Evolutionary conservation across 2,888 invertebrate genomes (phyloP).

Genomic region (Archips crataeganus): DNA sequence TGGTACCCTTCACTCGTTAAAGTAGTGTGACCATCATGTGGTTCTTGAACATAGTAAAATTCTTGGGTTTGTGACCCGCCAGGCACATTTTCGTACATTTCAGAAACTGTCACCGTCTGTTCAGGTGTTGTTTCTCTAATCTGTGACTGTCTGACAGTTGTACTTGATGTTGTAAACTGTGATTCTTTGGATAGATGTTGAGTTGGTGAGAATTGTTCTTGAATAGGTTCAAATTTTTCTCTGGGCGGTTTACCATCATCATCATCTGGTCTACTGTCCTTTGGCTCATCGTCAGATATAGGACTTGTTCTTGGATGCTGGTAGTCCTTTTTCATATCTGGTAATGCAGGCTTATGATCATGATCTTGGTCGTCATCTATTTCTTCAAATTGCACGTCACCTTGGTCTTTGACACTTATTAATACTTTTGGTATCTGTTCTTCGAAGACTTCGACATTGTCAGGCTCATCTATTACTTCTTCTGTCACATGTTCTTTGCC

Average conservation of each 20-base stretch:
- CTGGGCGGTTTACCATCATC: slow-evolving; percentile 43
- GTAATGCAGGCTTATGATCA: slow-evolving; percentile 15
- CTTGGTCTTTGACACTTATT: slow-evolving; percentile 87
- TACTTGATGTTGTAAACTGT: slow-evolving; percentile 45
- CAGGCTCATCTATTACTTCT: slow-evolving; percentile 94
- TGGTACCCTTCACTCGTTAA: slow-evolving; percentile 54
- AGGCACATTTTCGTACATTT: slow-evolving; percentile 53
- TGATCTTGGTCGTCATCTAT: slow-evolving; percentile 58
- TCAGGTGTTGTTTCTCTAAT: slow-evolving; percentile 54
- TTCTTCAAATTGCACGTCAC: slow-evolving; percentile 75
- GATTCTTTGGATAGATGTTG: slow-evolving; percentile 57
- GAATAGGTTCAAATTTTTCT: slow-evolving; percentile 19
- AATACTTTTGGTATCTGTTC: slow-evolving; percentile 90
- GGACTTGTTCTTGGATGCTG: neutral
- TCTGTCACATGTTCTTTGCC: slow-evolving; percentile 94
- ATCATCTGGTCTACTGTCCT: slow-evolving; percentile 7
- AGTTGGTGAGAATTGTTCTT: slow-evolving; percentile 45
- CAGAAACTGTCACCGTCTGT: slow-evolving; percentile 52
- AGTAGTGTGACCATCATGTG: slow-evolving; percentile 53
- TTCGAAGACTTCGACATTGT: slow-evolving; percentile 89
- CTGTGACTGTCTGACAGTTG: slow-evolving; percentile 27
- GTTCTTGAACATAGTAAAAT: slow-evolving; percentile 60
- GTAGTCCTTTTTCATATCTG: slow-evolving; percentile 4
- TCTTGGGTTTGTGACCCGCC: slow-evolving; percentile 47
- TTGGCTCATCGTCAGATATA: neutral